Evolutionary conservation across 2,797 vertebrate genomes (phyloP).

Genomic region (Pelobates cultripes): DNA sequence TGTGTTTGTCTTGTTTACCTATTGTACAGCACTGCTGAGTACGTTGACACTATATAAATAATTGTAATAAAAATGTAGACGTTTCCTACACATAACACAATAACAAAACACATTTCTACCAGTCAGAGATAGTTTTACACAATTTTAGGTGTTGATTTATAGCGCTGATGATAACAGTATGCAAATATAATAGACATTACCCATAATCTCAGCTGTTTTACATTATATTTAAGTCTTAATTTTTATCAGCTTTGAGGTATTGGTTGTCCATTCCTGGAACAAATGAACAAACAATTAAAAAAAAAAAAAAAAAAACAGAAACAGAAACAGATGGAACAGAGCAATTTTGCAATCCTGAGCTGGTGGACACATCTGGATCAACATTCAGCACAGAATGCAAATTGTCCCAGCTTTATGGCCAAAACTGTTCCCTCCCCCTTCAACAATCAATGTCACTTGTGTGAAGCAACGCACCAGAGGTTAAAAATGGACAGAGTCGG

Average conservation of each 20-base stretch:
- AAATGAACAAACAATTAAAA: constrained; percentile 10
- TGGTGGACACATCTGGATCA: constrained; percentile 38
- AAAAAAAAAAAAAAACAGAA: constrained; percentile 32
- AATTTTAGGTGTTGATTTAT: too few species aligned
- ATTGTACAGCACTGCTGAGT: too few species aligned
- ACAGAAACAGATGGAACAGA: constrained; percentile 28
- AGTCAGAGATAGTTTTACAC: too few species aligned
- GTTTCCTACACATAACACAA: too few species aligned
- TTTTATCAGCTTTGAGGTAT: neutral
- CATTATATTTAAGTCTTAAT: neutral
- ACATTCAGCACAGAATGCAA: constrained; percentile 19
- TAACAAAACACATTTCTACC: too few species aligned
- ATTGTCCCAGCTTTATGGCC: neutral
- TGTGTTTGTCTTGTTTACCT: too few species aligned
- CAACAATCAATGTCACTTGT: constrained; percentile 35
- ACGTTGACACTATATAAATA: too few species aligned
- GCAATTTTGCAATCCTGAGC: neutral
- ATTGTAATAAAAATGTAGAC: too few species aligned
- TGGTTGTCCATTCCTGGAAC: constrained; percentile 17
- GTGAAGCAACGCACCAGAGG: constrained; percentile 23
- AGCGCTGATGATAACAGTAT: too few species aligned
- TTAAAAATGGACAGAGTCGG: constrained; percentile 19
- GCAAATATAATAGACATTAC: too few species aligned
- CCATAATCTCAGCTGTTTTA: too few species aligned
- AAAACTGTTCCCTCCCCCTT: neutral